Base-by-base conservation (phyloP, 2,888 invertebrate species). In the Ophraella communa region DNA sequence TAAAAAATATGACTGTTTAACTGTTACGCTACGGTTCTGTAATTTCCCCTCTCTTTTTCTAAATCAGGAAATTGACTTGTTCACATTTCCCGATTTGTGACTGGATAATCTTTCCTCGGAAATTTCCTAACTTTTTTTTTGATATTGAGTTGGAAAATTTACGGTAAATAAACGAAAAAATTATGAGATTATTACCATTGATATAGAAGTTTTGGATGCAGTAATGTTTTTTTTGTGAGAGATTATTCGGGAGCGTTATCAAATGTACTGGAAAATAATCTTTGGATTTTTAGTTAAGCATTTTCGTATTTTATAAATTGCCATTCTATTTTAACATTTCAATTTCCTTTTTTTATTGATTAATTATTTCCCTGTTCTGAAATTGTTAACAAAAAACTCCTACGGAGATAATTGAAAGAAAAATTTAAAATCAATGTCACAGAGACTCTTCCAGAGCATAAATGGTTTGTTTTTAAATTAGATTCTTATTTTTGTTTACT, bases 51-150 rank as follows among this genome's bases (percentile, higher is more conserved):
- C 39, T 33, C 18, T 21, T 49, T 18, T 52, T 44, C 18, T 30
- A 44, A 60, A 49, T 8, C 62, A 57, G 65, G 65, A 65, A 65
- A 65, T 65, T 58, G 62, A 62, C 65, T 62, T 58, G 33, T 33
- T 62, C 21, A 42, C 24, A 52, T 42, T 60, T 51, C 52, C 52
- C 53, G 63, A 63, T 57, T 52, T 57, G 54, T 54, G 45, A 57
- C 47, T 57, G 47, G 35, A 33, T 57, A 57, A 57, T 57, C 57
- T 57, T 57, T 57, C 10, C 57, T 47, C 57, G 33, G 17, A 49
- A 57, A 57, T 35, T 53, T 53, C 52, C 47, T 24, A 49, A 23
- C 49, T 51, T 51, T 51, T 56, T 54, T 56, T 57, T 49, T 35
- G 56, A 21, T 42, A 55, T 21, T 24, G 42, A 7, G 42, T 42